These are phyloP conservation scores for Allobates femoralis DNA, from an alignment of 2,797 vertebrate species.

Conservation along the genomic window DNA sequence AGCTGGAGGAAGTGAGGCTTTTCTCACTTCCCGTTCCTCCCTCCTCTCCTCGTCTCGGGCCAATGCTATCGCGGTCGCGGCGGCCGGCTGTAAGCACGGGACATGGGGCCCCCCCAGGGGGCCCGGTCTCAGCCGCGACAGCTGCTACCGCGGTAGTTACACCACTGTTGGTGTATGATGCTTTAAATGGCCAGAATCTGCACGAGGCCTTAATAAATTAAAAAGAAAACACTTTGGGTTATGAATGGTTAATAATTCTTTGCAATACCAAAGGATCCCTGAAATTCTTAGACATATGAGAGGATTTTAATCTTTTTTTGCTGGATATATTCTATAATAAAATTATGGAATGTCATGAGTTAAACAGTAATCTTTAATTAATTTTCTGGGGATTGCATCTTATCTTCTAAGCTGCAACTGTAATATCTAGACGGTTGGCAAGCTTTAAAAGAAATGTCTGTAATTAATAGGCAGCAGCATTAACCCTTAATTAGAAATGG, in stretches of 20 bases:
- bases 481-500: conserved; percentile 62
- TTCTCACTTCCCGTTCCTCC: no score
- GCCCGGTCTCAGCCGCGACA: no score
- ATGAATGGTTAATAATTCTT: conserved; percentile 8
- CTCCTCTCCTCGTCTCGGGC: no score
- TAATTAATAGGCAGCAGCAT: conserved; percentile 62
- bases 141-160: no score
- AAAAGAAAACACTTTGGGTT: neutral
- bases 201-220: neutral
- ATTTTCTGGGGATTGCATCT: conserved; percentile 26
- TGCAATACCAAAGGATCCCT: neutral
- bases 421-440: conserved; percentile 22
- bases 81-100: no score
- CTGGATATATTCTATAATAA: neutral
- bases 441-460: conserved; percentile 28
- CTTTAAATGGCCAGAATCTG: neutral
- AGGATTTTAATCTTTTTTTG: neutral
- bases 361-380: conserved; percentile 11
- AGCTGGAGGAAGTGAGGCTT: no score
- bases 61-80: no score
- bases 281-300: neutral
- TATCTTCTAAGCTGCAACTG: conserved; percentile 4
- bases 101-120: no score
- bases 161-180: no score
- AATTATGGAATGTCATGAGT: neutral